phyloP scores from a whole-genome alignment of 2,888 invertebrate genomes.

The Eudiplozoon nipponicum region DNA sequence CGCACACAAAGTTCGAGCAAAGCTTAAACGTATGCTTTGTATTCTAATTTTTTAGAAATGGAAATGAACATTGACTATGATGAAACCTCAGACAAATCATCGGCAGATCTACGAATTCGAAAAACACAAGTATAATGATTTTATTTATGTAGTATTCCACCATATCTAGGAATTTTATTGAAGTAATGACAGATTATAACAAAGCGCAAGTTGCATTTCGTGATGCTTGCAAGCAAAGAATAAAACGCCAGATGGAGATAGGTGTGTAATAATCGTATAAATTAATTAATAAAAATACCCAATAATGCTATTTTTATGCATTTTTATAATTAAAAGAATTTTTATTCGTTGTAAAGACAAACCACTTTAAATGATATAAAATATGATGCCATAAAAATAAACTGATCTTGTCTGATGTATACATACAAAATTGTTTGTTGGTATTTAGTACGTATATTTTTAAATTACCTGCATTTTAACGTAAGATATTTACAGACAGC shows the following conservation, averaged over 20 bases:
- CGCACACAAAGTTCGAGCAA: slow-evolving; percentile 86
- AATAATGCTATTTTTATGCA: too few relatives aligned
- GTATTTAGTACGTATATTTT: too few relatives aligned
- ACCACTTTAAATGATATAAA: too few relatives aligned
- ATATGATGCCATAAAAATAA: too few relatives aligned
- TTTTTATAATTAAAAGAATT: too few relatives aligned
- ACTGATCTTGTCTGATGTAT: too few relatives aligned
- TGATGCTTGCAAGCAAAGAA: slow-evolving; percentile 25
- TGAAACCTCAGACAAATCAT: not conserved
- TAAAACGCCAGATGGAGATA: slow-evolving; percentile 27
- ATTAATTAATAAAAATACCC: too few relatives aligned
- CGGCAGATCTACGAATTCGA: slow-evolving; percentile 10
- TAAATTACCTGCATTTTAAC: too few relatives aligned
- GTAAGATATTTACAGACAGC: too few relatives aligned
- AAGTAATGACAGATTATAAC: slow-evolving; percentile 26
- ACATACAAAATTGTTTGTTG: too few relatives aligned
- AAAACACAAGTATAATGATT: slow-evolving; percentile 14
- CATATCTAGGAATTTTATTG: slow-evolving; percentile 26
- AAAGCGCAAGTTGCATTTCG: slow-evolving; percentile 26
- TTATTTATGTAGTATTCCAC: slow-evolving; percentile 24
- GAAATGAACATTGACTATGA: slow-evolving; percentile 3
- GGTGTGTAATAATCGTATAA: slow-evolving; percentile 18
- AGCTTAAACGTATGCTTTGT: slow-evolving; percentile 46
- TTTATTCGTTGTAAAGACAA: too few relatives aligned
- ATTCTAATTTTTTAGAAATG: slow-evolving; percentile 6